Evolutionary conservation across 2,113 vertebrate genomes (phyloP).

Genomic region (Promerops cafer): DNA sequence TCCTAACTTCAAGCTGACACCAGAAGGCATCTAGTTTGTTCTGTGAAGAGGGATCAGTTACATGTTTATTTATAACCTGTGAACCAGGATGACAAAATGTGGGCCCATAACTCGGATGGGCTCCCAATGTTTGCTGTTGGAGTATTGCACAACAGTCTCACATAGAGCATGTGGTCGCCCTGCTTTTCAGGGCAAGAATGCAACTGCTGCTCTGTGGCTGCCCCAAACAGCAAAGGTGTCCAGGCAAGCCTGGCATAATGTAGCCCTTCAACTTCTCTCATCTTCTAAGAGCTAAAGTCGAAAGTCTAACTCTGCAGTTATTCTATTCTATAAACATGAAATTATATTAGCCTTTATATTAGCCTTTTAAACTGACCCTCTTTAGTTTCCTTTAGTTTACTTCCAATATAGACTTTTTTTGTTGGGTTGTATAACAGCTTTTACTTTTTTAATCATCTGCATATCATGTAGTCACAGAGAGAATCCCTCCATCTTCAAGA

Average conservation of each 20-base stretch:
- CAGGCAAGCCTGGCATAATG: not conserved
- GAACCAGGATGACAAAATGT: slow-evolving; percentile 17
- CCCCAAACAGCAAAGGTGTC: not conserved
- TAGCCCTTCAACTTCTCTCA: not conserved
- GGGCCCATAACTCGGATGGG: not conserved
- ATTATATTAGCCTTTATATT: too few species aligned
- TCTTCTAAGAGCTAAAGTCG: not conserved
- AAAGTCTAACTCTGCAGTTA: not conserved
- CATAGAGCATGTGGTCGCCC: accelerated
- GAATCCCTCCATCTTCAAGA: not conserved
- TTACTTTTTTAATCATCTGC: not conserved
- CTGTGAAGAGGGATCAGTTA: not conserved
- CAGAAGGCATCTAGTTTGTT: slow-evolving; percentile 10
- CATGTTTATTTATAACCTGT: slow-evolving; percentile 35
- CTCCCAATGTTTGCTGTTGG: not conserved
- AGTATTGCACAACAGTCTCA: not conserved
- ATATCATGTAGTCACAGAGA: not conserved
- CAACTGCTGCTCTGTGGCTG: not conserved
- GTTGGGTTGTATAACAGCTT: not conserved
- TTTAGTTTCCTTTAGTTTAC: not conserved
- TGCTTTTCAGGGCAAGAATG: not conserved
- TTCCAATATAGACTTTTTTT: not conserved
- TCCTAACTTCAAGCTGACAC: not conserved
- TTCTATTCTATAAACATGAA: not conserved
- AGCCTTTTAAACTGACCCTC: not conserved